phyloP scores from a whole-genome alignment of 2,113 vertebrate genomes.

The Ctenodactylus gundi region DNA sequence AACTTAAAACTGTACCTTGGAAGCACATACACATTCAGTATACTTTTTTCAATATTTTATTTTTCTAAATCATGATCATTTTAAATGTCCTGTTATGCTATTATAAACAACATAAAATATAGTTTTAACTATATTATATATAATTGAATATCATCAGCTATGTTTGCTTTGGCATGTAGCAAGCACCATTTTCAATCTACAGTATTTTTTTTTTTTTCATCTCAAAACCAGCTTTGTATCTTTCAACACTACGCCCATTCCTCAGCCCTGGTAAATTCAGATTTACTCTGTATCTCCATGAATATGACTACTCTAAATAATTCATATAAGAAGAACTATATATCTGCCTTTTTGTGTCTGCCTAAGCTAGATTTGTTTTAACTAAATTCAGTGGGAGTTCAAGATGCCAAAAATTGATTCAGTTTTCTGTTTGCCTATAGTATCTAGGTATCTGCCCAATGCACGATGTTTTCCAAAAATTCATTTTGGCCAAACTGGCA shows the following conservation, averaged over 20 bases:
- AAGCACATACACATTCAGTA: neutral
- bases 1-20: neutral
- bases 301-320: neutral
- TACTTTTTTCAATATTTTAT: neutral
- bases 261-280: neutral
- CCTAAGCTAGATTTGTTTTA: neutral
- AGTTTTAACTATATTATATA: neutral
- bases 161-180: accelerated
- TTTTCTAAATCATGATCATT: neutral
- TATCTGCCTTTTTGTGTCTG: neutral
- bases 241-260: neutral
- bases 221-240: neutral
- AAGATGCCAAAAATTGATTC: neutral
- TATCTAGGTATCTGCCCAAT: neutral
- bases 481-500: neutral
- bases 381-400: neutral
- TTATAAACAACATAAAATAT: neutral
- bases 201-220: neutral
- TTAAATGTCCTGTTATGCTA: neutral
- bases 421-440: neutral
- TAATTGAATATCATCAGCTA: neutral
- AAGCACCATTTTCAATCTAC: neutral
- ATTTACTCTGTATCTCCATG: neutral
- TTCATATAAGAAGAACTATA: neutral
- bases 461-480: neutral